Percentiles rank a stretch among this genome's conserved stretches.
phyloP scores from a whole-genome alignment of 2,113 vertebrate genomes.

The Herpetotheres cachinnans region DNA sequence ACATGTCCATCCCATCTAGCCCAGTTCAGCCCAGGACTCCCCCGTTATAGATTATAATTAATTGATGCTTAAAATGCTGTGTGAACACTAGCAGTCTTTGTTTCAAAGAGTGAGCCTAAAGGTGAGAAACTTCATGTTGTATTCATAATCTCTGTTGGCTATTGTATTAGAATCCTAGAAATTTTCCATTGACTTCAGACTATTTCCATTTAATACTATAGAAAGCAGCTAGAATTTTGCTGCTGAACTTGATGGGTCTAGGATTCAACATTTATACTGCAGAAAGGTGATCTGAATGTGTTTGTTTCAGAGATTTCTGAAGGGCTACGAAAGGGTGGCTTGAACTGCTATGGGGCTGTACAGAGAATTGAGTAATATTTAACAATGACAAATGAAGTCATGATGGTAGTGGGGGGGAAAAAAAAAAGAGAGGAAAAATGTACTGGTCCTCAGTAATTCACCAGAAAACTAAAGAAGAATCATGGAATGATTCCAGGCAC shows the following conservation, averaged over 20 bases:
- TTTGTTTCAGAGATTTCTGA: background rate
- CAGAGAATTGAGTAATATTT: background rate
- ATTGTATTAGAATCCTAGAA: background rate
- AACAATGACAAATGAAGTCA: background rate
- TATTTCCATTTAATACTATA: background rate
- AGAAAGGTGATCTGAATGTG: background rate
- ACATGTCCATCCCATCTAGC: background rate
- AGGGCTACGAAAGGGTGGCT: background rate
- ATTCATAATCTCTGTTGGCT: background rate
- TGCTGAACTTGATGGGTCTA: background rate
- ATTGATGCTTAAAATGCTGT: background rate
- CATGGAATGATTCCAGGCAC: background rate
- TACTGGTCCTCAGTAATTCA: background rate
- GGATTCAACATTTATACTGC: background rate
- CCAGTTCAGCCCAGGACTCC: background rate
- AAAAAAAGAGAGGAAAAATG: background rate
- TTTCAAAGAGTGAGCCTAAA: background rate
- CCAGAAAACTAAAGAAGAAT: background rate
- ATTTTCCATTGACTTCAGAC: background rate
- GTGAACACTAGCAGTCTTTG: background rate
- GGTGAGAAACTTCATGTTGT: background rate
- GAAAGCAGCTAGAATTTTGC: background rate
- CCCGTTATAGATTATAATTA: background rate
- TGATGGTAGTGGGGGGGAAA: background rate
- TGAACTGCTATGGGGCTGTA: background rate